These are phyloP conservation scores for Cephus rjabovi DNA, from an alignment of 2,888 invertebrate species.

Conservation along the genomic window DNA sequence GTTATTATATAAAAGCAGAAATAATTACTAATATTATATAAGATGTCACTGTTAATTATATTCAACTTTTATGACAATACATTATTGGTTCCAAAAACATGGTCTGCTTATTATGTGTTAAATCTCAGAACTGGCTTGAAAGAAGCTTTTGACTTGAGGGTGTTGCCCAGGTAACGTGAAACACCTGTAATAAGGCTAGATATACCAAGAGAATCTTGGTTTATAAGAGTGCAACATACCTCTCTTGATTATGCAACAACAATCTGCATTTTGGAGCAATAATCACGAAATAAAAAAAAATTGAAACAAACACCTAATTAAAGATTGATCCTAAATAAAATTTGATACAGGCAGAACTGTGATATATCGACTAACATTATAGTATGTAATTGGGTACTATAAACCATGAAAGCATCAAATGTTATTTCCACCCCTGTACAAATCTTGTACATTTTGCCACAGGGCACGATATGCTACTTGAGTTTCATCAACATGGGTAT, in stretches of 20 bases:
- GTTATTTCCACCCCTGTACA: background rate
- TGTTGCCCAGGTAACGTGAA: conserved; percentile 50
- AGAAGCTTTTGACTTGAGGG: conserved; percentile 36
- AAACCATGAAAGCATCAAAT: background rate
- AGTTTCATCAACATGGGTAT: background rate
- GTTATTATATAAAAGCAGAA: background rate
- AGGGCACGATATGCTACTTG: background rate
- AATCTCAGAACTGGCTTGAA: conserved; percentile 11
- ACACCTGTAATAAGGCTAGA: conserved; percentile 36
- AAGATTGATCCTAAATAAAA: background rate
- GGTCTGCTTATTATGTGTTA: background rate
- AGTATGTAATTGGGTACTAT: background rate
- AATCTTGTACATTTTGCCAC: background rate
- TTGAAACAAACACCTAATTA: background rate
- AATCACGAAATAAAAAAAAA: background rate
- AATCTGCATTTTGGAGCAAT: background rate
- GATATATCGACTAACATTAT: background rate
- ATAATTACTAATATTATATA: background rate
- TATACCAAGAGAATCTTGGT: background rate
- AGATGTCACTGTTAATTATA: background rate
- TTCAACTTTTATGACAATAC: background rate
- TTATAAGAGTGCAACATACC: background rate
- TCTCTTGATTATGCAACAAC: background rate
- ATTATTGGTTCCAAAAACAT: background rate
- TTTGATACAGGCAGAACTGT: background rate